phyloP scores from a whole-genome alignment of 2,888 invertebrate species.

The Tricholauxania praeusta region DNA sequence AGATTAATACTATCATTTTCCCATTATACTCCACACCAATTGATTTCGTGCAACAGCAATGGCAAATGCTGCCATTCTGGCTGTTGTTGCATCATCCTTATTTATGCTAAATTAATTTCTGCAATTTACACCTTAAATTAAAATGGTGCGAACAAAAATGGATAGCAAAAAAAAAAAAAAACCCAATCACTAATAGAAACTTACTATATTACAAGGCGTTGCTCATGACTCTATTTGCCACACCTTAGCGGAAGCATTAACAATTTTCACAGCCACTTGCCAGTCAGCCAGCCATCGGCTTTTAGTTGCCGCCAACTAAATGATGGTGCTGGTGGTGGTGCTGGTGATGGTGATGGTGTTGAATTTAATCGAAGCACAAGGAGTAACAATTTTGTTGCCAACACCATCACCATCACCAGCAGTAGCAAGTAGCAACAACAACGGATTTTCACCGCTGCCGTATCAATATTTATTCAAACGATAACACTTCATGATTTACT shows the following conservation, averaged over 20 bases:
- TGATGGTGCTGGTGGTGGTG: background rate
- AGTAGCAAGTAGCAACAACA: constrained; percentile 32
- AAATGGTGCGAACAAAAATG: background rate
- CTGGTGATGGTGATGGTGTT: constrained; percentile 10
- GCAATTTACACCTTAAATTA: constrained; percentile 31
- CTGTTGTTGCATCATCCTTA: background rate
- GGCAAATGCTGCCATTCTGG: no score
- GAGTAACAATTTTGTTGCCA: background rate
- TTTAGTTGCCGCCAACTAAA: constrained; percentile 7
- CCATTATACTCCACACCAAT: no score
- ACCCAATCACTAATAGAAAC: background rate
- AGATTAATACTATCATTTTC: no score
- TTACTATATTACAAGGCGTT: constrained; percentile 20
- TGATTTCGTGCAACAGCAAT: no score
- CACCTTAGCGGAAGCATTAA: constrained; percentile 33
- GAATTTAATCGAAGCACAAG: background rate
- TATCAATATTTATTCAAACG: constrained; percentile 67
- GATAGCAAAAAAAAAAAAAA: background rate
- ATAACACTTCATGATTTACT: constrained; percentile 66
- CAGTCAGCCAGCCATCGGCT: constrained; percentile 2
- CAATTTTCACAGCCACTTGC: constrained; percentile 24
- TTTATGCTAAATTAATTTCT: constrained; percentile 33
- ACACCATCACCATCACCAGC: constrained; percentile 24
- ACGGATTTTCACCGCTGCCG: background rate
- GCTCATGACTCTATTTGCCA: constrained; percentile 34